Evolutionary conservation across 2,888 invertebrate genomes (phyloP).

Genomic region (Mechanitis mazaeus): DNA sequence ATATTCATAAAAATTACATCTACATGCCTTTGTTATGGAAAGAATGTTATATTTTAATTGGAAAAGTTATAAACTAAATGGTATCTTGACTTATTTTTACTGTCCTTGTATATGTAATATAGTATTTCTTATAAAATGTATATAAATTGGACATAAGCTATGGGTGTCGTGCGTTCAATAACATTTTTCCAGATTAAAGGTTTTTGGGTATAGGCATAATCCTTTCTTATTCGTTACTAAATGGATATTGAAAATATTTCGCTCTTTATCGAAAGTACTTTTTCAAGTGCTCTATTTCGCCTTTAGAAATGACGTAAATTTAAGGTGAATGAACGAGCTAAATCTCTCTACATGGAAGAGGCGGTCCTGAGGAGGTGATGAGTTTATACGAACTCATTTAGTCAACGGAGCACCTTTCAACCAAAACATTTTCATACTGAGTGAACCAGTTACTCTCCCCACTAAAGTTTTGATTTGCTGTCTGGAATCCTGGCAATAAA

Average conservation of each 20-base stretch:
- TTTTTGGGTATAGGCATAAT: constrained; percentile 41
- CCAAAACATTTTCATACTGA: constrained; percentile 56
- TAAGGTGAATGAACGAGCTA: constrained; percentile 73
- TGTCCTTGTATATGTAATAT: too few species aligned
- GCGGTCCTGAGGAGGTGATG: constrained; percentile 70
- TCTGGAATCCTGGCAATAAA: too few species aligned
- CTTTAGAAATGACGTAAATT: constrained; percentile 69
- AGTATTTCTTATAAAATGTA: too few species aligned
- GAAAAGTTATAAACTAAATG: too few species aligned
- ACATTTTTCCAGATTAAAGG: constrained; percentile 3
- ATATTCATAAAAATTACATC: too few species aligned
- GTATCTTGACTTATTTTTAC: too few species aligned
- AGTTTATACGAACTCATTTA: constrained; percentile 69
- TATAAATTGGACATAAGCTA: constrained; percentile 1
- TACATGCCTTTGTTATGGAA: too few species aligned
- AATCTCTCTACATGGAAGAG: constrained; percentile 72
- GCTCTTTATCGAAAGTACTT: constrained; percentile 69
- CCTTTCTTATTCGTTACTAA: constrained; percentile 67
- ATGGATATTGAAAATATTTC: constrained; percentile 70
- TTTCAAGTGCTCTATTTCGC: constrained; percentile 71
- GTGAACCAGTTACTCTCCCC: too few species aligned
- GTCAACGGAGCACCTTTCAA: constrained; percentile 67
- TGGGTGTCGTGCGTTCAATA: background rate
- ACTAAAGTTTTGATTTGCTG: too few species aligned
- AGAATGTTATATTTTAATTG: too few species aligned